Evolutionary conservation across 2,113 vertebrate species (phyloP).

Genomic region (Eurystomus gularis): DNA sequence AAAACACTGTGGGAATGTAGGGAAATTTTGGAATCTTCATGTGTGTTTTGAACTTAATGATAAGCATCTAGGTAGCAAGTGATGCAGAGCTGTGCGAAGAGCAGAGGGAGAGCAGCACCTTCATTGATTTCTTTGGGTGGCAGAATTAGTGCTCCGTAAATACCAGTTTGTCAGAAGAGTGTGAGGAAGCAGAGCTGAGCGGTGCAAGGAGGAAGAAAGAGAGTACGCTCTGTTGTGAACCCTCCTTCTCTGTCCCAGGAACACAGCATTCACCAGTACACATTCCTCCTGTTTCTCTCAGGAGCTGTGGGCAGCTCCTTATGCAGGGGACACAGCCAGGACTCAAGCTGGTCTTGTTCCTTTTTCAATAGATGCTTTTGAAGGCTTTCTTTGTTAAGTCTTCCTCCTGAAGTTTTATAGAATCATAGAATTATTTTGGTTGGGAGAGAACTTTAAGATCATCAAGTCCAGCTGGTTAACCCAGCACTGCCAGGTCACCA

Average conservation of each 20-base stretch:
- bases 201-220: not conserved
- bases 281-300: not conserved
- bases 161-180: not conserved
- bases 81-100: not conserved
- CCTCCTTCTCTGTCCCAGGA: not conserved
- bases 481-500: not conserved
- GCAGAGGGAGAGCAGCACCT: not conserved
- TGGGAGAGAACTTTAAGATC: not conserved
- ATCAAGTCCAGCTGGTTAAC: not conserved
- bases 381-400: not conserved
- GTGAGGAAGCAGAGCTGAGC: not conserved
- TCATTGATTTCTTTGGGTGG: not conserved
- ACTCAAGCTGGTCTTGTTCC: not conserved
- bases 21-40: not conserved
- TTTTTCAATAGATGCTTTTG: not conserved
- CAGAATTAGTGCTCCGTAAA: not conserved
- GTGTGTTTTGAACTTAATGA: not conserved
- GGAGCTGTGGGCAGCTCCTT: not conserved
- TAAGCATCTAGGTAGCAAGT: not conserved
- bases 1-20: not conserved
- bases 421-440: not conserved
- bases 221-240: not conserved
- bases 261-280: not conserved
- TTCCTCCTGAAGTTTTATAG: not conserved
- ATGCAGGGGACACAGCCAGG: not conserved